Evolutionary conservation across 2,113 vertebrate genomes (phyloP).

Genomic region (Panthera tigris): DNA sequence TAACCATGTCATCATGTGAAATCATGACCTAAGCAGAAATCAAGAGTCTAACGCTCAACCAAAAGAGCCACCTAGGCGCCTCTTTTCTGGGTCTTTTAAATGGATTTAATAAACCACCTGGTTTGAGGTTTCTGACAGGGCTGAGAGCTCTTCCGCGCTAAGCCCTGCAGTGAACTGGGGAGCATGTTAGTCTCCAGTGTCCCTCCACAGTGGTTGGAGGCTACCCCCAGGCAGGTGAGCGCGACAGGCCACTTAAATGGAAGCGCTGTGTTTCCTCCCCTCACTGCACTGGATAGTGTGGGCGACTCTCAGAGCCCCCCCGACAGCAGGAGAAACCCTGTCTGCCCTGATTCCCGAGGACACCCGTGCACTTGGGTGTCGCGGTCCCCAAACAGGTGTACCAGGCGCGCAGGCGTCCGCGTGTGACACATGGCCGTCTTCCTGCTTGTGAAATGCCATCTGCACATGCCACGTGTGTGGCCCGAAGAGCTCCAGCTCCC

Average conservation of each 20-base stretch:
- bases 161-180: neutral
- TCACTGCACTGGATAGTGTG: neutral
- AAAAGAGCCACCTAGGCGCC: too few species aligned
- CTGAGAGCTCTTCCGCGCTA: neutral
- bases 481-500: too few species aligned
- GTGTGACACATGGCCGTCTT: too few species aligned
- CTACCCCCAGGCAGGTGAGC: neutral
- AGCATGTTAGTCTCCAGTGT: too few species aligned
- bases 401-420: neutral
- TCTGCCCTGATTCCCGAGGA: neutral
- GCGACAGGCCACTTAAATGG: neutral
- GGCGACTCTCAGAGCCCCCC: neutral
- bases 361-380: neutral
- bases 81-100: neutral
- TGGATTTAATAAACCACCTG: too few species aligned
- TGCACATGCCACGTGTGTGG: neutral
- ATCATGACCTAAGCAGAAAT: too few species aligned
- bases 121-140: neutral
- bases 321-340: neutral
- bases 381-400: neutral
- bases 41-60: too few species aligned
- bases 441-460: neutral
- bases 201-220: neutral
- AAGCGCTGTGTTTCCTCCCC: neutral
- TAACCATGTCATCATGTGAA: too few species aligned